These are phyloP conservation scores for Mnemiopsis leidyi DNA, from an alignment of 37 sponge, comb jelly and placozoan species.

Conservation along the genomic window DNA sequence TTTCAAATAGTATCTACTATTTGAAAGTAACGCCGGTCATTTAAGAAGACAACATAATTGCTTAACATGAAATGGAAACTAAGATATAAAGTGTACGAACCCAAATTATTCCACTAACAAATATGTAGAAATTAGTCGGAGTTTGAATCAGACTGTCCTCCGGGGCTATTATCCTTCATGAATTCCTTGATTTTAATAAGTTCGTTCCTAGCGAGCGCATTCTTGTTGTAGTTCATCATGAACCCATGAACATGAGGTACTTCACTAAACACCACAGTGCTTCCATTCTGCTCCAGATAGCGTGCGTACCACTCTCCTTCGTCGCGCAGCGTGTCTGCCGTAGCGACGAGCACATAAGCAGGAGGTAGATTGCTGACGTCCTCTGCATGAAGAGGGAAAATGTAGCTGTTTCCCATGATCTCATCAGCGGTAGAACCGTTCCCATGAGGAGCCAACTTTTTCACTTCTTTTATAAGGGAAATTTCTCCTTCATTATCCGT, in stretches of 20 bases:
- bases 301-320: slow-evolving; percentile 14
- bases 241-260: slow-evolving; percentile 16
- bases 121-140: too few relatives aligned
- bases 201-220: background rate
- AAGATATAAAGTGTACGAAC: too few relatives aligned
- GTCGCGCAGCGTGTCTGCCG: slow-evolving; percentile 32
- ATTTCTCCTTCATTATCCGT: background rate
- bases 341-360: background rate
- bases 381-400: slow-evolving; percentile 15
- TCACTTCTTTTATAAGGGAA: background rate
- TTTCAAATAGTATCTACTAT: too few relatives aligned
- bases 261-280: background rate
- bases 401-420: background rate
- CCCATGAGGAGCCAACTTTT: background rate
- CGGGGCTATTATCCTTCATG: too few relatives aligned
- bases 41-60: too few relatives aligned
- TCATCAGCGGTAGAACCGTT: background rate
- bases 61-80: too few relatives aligned
- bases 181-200: slow-evolving; percentile 19
- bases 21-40: too few relatives aligned
- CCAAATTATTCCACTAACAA: too few relatives aligned
- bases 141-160: too few relatives aligned
- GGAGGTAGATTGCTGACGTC: background rate
- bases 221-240: background rate
- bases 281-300: background rate